A percentile compares a stretch with the other conserved stretches of the same genome.
Evolutionary conservation across 2,888 invertebrate species (phyloP).

Genomic region (Scaptomyza caliginosa): DNA sequence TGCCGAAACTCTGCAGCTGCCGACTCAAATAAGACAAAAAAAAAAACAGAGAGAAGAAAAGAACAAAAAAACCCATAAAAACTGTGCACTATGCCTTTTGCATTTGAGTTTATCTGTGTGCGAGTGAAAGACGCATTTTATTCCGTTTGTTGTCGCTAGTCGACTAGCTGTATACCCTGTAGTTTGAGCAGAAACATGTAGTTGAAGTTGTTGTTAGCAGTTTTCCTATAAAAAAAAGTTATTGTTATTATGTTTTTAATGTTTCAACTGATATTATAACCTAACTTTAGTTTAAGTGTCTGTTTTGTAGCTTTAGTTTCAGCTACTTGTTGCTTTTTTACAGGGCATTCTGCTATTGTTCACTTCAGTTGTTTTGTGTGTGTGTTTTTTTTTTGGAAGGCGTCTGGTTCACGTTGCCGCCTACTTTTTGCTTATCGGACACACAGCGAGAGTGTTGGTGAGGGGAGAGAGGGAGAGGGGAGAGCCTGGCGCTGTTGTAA

Average conservation of each 20-base stretch:
- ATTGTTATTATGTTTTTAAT: too few relatives aligned
- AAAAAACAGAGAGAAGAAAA: too few relatives aligned
- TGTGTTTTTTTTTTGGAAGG: constrained; percentile 27
- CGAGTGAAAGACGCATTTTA: background rate
- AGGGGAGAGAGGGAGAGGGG: too few relatives aligned
- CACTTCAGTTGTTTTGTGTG: background rate
- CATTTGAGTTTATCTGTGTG: constrained; percentile 26
- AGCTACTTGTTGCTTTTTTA: background rate
- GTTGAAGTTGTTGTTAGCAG: too few relatives aligned
- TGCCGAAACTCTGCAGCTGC: constrained; percentile 35
- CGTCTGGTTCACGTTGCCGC: constrained; percentile 49
- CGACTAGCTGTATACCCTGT: background rate
- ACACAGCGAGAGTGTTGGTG: background rate
- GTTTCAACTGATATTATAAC: too few relatives aligned
- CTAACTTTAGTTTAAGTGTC: too few relatives aligned
- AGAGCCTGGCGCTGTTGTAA: constrained; percentile 52
- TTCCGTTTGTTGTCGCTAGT: background rate
- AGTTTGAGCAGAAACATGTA: too few relatives aligned
- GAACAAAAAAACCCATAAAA: constrained; percentile 16
- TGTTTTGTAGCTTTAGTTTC: too few relatives aligned
- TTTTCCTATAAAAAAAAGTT: too few relatives aligned
- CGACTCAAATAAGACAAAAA: constrained; percentile 2
- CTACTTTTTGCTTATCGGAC: constrained; percentile 29
- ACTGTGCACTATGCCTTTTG: constrained; percentile 43
- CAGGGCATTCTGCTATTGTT: background rate